Conservation (phyloP, 2,797 vertebrate species). For the Poeciliopsis infans region DNA sequence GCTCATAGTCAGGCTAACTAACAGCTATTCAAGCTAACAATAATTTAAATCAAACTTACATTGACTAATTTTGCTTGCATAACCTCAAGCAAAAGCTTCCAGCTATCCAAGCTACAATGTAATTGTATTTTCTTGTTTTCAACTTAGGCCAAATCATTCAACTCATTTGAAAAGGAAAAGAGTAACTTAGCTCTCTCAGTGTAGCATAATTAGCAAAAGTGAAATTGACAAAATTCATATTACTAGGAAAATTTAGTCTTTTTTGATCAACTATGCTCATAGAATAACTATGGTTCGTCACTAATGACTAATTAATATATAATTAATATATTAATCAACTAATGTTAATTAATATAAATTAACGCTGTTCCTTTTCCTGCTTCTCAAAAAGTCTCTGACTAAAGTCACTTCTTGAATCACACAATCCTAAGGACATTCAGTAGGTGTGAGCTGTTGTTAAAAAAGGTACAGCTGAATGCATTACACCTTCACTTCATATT, state of each 20-base stretch:
- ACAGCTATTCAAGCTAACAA: background rate
- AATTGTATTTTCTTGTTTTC: background rate
- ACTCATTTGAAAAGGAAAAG: background rate
- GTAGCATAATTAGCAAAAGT: background rate
- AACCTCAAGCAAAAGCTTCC: background rate
- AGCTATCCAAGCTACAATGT: background rate
- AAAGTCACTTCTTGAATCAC: background rate
- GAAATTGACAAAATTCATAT: background rate
- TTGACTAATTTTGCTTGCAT: background rate
- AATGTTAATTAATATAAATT: background rate
- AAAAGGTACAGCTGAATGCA: slow-evolving; percentile 9
- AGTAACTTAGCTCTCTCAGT: background rate
- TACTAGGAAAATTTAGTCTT: background rate
- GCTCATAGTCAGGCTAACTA: background rate
- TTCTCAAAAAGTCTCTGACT: background rate
- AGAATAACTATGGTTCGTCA: background rate
- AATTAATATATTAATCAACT: too few relatives aligned
- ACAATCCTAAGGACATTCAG: background rate
- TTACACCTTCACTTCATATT: slow-evolving; percentile 37
- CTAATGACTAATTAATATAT: background rate
- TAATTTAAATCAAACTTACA: background rate
- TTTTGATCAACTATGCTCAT: background rate
- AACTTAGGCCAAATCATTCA: background rate
- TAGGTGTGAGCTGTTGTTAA: slow-evolving; percentile 10
- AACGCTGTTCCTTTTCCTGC: background rate